phyloP scores from a whole-genome alignment of 2,888 invertebrate species.

The Drosophila neoperkinsi region DNA sequence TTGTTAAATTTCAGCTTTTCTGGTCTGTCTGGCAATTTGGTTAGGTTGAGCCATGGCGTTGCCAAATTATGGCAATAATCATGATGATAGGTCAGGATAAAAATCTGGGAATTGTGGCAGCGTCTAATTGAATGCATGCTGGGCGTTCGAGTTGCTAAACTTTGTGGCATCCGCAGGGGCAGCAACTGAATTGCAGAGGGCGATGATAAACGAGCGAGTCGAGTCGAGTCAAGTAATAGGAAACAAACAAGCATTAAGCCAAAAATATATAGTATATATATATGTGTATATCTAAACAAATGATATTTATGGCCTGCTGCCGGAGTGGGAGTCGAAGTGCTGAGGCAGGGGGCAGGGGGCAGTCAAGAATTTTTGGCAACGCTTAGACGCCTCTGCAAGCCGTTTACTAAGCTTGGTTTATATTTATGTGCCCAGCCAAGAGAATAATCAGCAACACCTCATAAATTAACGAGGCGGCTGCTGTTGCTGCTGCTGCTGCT shows the following conservation, averaged over 20 bases:
- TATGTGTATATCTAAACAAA: slow-evolving; percentile 61
- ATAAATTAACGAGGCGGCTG: slow-evolving; percentile 58
- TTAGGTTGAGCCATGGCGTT: slow-evolving; percentile 17
- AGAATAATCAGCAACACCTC: slow-evolving; percentile 76
- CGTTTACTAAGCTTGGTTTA: slow-evolving; percentile 29
- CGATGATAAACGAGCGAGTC: slow-evolving; percentile 70
- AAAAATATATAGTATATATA: slow-evolving; percentile 49
- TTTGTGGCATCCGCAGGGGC: slow-evolving; percentile 44
- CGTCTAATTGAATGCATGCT: slow-evolving; percentile 74
- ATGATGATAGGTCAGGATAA: slow-evolving; percentile 51
- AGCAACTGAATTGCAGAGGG: slow-evolving; percentile 40
- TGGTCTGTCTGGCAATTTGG: not conserved
- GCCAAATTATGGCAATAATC: slow-evolving; percentile 55
- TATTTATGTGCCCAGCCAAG: slow-evolving; percentile 66
- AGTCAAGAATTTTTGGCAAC: slow-evolving; percentile 59
- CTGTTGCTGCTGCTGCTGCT: slow-evolving; percentile 4
- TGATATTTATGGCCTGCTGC: slow-evolving; percentile 67
- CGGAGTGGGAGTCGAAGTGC: slow-evolving; percentile 11
- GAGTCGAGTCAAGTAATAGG: slow-evolving; percentile 55
- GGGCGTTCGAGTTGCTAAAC: slow-evolving; percentile 47
- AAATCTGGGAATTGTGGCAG: slow-evolving; percentile 51
- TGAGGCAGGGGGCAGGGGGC: slow-evolving; percentile 13
- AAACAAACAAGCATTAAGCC: slow-evolving; percentile 74
- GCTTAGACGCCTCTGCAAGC: slow-evolving; percentile 39
- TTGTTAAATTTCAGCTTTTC: not conserved